Conservation (phyloP, 2,797 vertebrate species). For the Sebastes baramenuke region DNA sequence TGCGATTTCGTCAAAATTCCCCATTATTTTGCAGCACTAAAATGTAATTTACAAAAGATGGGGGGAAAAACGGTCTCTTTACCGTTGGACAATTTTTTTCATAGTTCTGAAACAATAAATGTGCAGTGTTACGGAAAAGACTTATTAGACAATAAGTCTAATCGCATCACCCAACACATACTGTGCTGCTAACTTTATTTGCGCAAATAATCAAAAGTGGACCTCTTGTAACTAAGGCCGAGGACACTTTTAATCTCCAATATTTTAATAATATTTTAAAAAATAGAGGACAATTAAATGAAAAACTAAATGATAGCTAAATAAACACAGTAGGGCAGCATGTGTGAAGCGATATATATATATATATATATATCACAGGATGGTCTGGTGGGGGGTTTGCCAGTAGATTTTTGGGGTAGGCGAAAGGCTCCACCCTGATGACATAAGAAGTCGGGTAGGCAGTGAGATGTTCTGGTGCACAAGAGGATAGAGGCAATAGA, state of each 20-base stretch:
- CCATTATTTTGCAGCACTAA: neutral
- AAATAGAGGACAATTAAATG: neutral
- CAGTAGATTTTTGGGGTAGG: constrained; percentile 30
- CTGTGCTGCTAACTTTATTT: neutral
- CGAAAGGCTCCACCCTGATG: constrained; percentile 48
- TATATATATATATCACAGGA: constrained; percentile 5
- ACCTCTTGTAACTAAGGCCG: neutral
- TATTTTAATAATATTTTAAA: neutral
- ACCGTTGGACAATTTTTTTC: neutral
- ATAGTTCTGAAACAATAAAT: neutral
- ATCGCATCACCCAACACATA: neutral
- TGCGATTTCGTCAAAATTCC: no score
- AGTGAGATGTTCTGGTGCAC: constrained; percentile 66
- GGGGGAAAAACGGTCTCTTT: neutral
- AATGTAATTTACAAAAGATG: neutral
- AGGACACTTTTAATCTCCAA: neutral
- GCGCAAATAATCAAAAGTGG: neutral
- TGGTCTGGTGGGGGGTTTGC: constrained; percentile 4
- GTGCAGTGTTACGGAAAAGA: neutral
- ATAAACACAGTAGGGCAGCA: neutral
- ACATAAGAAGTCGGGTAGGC: constrained; percentile 39
- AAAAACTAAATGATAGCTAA: neutral
- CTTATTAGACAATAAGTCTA: neutral
- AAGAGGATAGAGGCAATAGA: constrained; percentile 71
- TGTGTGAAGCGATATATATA: neutral